Evolutionary conservation across 2,797 vertebrate genomes (phyloP), one percentile per base, ranked within the genome.

Genomic region (Cynodonichthys magdalenae): DNA sequence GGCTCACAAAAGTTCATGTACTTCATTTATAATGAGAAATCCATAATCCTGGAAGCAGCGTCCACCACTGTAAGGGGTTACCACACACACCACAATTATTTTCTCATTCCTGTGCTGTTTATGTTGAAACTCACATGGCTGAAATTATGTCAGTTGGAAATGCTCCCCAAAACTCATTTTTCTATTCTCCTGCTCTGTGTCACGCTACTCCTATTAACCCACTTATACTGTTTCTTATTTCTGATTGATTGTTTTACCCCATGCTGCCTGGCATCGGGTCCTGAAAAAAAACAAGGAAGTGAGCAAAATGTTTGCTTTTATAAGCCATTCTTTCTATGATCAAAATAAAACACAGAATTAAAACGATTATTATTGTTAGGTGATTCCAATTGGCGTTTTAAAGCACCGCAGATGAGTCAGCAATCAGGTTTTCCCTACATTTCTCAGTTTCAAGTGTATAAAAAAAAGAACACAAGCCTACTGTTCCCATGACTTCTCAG

Each of bases 21-120:
- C 79, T 66, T 68, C 70, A 74, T 71, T 76, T 82, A 79, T 80
- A 79, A 85, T 53, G 72, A 88, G 83, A 82, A 86, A 91, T 79
- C 69, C 79, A 86, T 87, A 87, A 86, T 82, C 63, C 62, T 85
- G 88, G 86, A 88, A 87, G 90, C 86, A 80, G 73, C 78, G 79
- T 87, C 80, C 77, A 87, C 83, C 71, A 78, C 68, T 85, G 86
- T 71, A 59, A 80, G 20, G 64, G 74, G 75, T 79, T 81, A 85
- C 80, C 89, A 79, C 84, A 84, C 79, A 86, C 86, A 88, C 87
- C 81, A 80, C 87, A 88, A 84, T 86, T 80, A 82, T 90, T 87
- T 84, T 83, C 84, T 86, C 84, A 87, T 86, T 87, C 74, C 80
- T 80, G 80, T 69, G 77, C 69, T 89, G 87, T 92, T 92, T 89